These are phyloP conservation scores for Meles meles DNA, from an alignment of 2,113 vertebrate species.

Conservation along the genomic window DNA sequence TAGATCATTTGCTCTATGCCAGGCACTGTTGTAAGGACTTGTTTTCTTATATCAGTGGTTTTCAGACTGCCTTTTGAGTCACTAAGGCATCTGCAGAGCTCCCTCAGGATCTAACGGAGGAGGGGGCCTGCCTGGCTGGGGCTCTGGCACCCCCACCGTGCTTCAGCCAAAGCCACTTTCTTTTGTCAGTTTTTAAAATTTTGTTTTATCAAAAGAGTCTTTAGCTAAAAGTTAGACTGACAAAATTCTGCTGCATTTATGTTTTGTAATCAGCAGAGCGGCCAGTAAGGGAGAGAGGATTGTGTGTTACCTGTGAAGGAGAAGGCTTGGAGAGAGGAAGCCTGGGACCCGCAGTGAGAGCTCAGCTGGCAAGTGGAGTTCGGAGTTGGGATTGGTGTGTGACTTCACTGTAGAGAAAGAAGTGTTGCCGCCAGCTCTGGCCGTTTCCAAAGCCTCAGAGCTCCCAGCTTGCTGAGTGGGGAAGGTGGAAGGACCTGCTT, in stretches of 20 bases:
- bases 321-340: not conserved
- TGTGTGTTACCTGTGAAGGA: not conserved
- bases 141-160: not conserved
- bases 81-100: not conserved
- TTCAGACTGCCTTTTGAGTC: not conserved
- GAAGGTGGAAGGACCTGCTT: not conserved
- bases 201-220: not conserved
- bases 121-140: not conserved
- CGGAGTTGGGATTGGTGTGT: not conserved
- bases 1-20: not conserved
- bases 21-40: not conserved
- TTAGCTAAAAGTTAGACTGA: slow-evolving; percentile 5
- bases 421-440: not conserved
- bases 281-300: not conserved
- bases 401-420: not conserved
- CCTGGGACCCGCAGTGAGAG: not conserved
- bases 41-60: not conserved
- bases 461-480: not conserved
- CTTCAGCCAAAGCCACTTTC: not conserved
- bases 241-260: not conserved
- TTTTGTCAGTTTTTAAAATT: not conserved
- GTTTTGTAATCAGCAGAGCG: not conserved
- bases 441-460: not conserved
- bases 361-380: not conserved
- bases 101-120: not conserved